These are phyloP conservation scores for Brachyopa scutellaris DNA, from an alignment of 2,888 invertebrate species.

Conservation along the genomic window DNA sequence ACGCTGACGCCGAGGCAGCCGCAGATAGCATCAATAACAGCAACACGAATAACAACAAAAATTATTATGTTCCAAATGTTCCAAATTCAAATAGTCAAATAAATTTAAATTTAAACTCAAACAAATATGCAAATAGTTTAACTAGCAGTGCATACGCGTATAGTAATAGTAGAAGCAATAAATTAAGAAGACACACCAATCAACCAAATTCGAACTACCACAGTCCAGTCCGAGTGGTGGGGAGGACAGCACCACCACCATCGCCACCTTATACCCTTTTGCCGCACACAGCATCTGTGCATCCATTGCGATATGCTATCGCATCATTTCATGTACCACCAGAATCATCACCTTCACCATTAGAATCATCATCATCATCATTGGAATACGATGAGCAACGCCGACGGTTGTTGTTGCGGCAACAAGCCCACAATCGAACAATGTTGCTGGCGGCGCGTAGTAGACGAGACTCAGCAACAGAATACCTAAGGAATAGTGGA, in stretches of 20 bases:
- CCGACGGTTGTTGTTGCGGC: slow-evolving; percentile 48
- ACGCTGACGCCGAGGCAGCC: slow-evolving; percentile 31
- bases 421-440: slow-evolving; percentile 57
- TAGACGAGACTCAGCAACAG: slow-evolving; percentile 77
- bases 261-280: slow-evolving; percentile 24
- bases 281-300: slow-evolving; percentile 26
- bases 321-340: slow-evolving; percentile 67
- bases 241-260: not conserved
- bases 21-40: slow-evolving; percentile 52
- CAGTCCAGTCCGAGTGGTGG: slow-evolving; percentile 74
- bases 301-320: slow-evolving; percentile 70
- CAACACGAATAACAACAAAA: slow-evolving; percentile 57
- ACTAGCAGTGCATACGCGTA: slow-evolving; percentile 73
- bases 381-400: slow-evolving; percentile 37
- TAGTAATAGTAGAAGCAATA: slow-evolving; percentile 75
- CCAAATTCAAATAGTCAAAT: slow-evolving; percentile 81
- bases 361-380: slow-evolving; percentile 48
- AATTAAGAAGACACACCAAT: slow-evolving; percentile 76
- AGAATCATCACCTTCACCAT: slow-evolving; percentile 62
- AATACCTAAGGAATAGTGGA: slow-evolving; percentile 46
- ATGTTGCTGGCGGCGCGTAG: slow-evolving; percentile 76
- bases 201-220: slow-evolving; percentile 73
- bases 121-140: slow-evolving; percentile 72
- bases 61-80: slow-evolving; percentile 78
- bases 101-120: slow-evolving; percentile 71